Conservation (phyloP, 2,113 vertebrate species). For the Tor tambroides region DNA sequence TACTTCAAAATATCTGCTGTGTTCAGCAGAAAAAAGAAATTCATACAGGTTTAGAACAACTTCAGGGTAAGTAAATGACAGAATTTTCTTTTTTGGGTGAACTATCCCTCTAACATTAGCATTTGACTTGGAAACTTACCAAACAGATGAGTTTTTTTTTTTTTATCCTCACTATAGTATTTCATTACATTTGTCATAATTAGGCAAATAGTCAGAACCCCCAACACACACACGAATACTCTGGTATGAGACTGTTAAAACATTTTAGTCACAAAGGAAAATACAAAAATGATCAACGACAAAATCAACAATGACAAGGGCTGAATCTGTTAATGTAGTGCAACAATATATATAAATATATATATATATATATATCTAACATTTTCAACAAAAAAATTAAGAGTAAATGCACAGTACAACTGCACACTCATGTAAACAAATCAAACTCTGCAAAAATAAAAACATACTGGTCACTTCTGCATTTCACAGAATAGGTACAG, state of each 20-base stretch:
- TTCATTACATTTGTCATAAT: background rate
- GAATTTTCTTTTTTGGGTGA: background rate
- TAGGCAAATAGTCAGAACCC: background rate
- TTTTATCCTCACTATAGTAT: background rate
- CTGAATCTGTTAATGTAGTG: conserved; percentile 41
- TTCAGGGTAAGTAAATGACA: no score
- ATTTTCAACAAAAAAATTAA: conserved; percentile 29
- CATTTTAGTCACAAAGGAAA: conserved; percentile 51
- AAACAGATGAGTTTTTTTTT: background rate
- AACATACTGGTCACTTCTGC: background rate
- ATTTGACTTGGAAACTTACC: background rate
- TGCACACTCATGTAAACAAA: conserved; percentile 37
- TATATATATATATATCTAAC: background rate
- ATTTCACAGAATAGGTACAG: background rate
- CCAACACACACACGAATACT: background rate
- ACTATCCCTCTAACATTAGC: background rate
- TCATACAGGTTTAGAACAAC: no score
- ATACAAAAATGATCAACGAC: conserved; percentile 47
- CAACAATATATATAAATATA: background rate
- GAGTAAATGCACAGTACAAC: conserved; percentile 26
- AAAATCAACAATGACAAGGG: conserved; percentile 4
- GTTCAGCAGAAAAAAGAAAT: no score
- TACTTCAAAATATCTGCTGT: no score
- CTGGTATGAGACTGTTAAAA: conserved; percentile 36
- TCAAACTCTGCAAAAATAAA: background rate